Evolutionary conservation across 2,888 invertebrate species (phyloP), one percentile per base, ranked within the genome.

Genomic region (Sthenelais limicola): DNA sequence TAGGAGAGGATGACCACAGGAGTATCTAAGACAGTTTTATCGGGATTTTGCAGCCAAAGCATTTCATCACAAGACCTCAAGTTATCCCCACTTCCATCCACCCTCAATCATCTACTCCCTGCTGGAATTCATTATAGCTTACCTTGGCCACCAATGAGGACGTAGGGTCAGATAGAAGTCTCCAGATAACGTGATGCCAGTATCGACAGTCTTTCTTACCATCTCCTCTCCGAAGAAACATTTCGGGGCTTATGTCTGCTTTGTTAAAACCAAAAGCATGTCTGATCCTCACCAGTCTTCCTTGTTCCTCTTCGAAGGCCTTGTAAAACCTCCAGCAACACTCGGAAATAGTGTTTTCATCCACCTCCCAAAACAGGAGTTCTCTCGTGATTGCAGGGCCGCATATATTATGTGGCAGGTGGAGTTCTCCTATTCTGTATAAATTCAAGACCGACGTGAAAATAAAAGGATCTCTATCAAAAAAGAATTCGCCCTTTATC

Each of bases 281-380:
- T 21, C 43, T 26, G 15, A 33, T 49, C 30, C 35, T 2, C 28
- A 38, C 56, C 28, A 71, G 21, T 21, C 47, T 1, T 3, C 66
- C 38, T 33, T 71, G 47, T 26, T 71, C 56, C 35, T 71, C 62
- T 38, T 43, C 33, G 24, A 62, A 66, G 12, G 71, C 54, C 32
- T 71, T 71, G 62, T 66, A 71, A 24, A 58, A 49, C 49, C 51
- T 4, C 58, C 78, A 74, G 73, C 82, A 82, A 52, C 81, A 82
- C 43, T 79, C 79, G 12, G 78, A 68, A 5, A 82, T 76, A 62
- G 71, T 73, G 7, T 72, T 69, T 1, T 74, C 74, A 12, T 72
- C 54, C 21, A 82, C 76, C 48, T 77, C 77, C 80, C 80, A 82
- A 68, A 74, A 82, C 52, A 78, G 77, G 62, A 82, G 71, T 68